phyloP scores from a whole-genome alignment of 1,140 invertebrate species.

The Saccostrea cuccullata region DNA sequence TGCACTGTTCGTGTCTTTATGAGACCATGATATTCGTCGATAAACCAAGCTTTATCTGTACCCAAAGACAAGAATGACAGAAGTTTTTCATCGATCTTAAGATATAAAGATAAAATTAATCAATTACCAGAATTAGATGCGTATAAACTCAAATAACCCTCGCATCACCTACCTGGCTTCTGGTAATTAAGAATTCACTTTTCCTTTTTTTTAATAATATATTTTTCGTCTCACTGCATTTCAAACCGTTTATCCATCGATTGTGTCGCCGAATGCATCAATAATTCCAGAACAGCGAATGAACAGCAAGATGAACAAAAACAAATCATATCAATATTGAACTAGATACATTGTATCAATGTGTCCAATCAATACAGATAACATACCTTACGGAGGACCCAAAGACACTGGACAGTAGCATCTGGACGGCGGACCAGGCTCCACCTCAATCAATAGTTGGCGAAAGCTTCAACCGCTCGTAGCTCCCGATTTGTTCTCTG shows the following conservation, averaged over 20 bases:
- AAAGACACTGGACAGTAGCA: not conserved
- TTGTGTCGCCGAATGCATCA: conserved; percentile 17
- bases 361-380: not conserved
- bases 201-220: not conserved
- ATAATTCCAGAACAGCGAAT: not conserved
- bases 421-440: not conserved
- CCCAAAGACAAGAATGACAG: not conserved
- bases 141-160: not conserved
- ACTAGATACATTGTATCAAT: conserved; percentile 5
- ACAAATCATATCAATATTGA: not conserved
- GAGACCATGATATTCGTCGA: not conserved
- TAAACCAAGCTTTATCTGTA: not conserved
- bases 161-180: not conserved
- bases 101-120: conserved; percentile 26
- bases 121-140: not conserved
- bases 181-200: not conserved
- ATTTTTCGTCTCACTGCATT: conserved; percentile 27
- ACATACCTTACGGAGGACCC: not conserved
- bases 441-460: not conserved
- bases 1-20: not conserved
- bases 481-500: not conserved
- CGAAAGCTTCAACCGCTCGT: not conserved
- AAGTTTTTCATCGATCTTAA: conserved; percentile 1
- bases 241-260: conserved; percentile 13
- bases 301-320: conserved; percentile 33